phyloP scores from a whole-genome alignment of 2,797 vertebrate genomes.

The Pempheris klunzingeri region DNA sequence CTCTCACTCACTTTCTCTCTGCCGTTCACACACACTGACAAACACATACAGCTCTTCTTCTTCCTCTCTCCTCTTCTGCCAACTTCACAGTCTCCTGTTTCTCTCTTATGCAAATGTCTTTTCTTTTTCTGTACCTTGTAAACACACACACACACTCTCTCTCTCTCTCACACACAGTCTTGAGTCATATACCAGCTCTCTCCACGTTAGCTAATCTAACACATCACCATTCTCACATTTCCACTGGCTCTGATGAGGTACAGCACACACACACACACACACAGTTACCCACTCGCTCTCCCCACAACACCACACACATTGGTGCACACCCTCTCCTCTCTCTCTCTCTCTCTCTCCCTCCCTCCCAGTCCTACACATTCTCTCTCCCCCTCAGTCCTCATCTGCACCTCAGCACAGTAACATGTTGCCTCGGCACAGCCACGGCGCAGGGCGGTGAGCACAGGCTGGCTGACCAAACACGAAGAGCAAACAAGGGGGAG shows the following conservation, averaged over 20 bases:
- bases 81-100: slow-evolving; percentile 50
- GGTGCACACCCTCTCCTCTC: slow-evolving; percentile 66
- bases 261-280: slow-evolving; percentile 34
- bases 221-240: slow-evolving; percentile 67
- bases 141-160: slow-evolving; percentile 23
- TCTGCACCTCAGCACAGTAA: slow-evolving; percentile 74
- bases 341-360: slow-evolving; percentile 57
- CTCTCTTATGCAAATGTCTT: slow-evolving; percentile 46
- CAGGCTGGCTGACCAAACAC: slow-evolving; percentile 46
- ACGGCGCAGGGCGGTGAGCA: slow-evolving; percentile 44
- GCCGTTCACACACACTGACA: slow-evolving; percentile 21
- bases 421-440: slow-evolving; percentile 70
- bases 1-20: slow-evolving; percentile 44
- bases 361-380: slow-evolving; percentile 59
- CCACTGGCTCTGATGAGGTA: slow-evolving; percentile 45
- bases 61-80: slow-evolving; percentile 36
- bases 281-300: slow-evolving; percentile 44
- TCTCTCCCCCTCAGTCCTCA: slow-evolving; percentile 74
- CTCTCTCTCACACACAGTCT: slow-evolving; percentile 27
- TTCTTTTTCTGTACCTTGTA: slow-evolving; percentile 37
- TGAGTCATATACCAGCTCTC: slow-evolving; percentile 54
- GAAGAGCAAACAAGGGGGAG: slow-evolving; percentile 25
- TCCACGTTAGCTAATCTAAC: slow-evolving; percentile 58
- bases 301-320: slow-evolving; percentile 50
- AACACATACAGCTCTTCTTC: slow-evolving; percentile 36